Evolutionary conservation across 2,113 vertebrate species (phyloP), one percentile per base, ranked within the genome.

Genomic region (Meles meles): DNA sequence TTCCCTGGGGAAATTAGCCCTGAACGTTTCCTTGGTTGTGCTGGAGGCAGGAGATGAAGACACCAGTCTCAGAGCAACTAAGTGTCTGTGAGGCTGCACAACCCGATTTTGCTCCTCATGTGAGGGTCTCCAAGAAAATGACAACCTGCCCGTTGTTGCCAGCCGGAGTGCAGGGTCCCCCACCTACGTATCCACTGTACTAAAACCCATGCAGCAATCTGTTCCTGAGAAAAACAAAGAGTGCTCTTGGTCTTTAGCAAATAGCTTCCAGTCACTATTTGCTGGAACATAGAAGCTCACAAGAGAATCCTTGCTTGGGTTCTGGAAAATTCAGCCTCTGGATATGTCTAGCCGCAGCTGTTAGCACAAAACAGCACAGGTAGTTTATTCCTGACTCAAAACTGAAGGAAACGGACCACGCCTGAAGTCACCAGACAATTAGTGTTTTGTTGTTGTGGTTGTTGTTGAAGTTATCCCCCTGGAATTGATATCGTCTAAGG

Each of bases 211-310:
- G 29, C 92, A 96, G 94, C 89, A 7, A 49, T 95, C 3, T 31
- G 76, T 88, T 80, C 52, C 5, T 0, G 61, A 91, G 84, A 15
- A 93, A 98, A 98, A 92, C 96, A 97, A 86, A 87, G 72, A 81
- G 34, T 18, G 4, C 18, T 6, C 2, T 9, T 57, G 63, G 59
- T 88, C 29, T 71, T 65, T 44, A 55, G 47, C 97, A 96, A 96
- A 96, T 88, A 95, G 94, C 83, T 44, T 96, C 15, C 94, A 95
- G 97, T 95, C 95, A 97, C 96, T 83, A 91, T 96, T 94, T 98
- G 94, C 79, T 42, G 67, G 18, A 90, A 97, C 92, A 94, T 85
- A 98, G 98, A n/a, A 95, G 94, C 79, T 97, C 96, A 31, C 77
- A 25, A n/a, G 97, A 96, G 98, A 96, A 63, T 93, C 72, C 11